phyloP scores from a whole-genome alignment of 2,797 vertebrate genomes.

The Clamator glandarius region DNA sequence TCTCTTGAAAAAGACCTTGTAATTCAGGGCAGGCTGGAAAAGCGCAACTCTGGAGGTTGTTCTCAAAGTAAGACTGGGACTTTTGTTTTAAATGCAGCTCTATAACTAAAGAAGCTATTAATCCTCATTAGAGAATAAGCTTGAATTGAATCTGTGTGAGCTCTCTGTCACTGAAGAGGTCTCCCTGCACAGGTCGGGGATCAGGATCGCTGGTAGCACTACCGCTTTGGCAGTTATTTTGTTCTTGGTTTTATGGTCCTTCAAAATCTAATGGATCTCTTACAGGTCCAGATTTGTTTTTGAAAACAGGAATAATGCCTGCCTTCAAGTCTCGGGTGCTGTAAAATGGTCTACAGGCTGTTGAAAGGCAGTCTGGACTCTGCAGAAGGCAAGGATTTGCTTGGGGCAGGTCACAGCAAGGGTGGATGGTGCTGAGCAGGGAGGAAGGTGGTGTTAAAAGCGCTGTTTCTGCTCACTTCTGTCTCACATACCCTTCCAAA shows the following conservation, averaged over 20 bases:
- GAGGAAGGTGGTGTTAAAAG: not conserved
- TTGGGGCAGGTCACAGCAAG: not conserved
- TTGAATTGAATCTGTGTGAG: not conserved
- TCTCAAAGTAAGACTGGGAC: not conserved
- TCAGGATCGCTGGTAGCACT: not conserved
- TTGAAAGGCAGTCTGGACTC: not conserved
- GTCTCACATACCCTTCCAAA: rapidly evolving
- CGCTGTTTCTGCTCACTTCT: not conserved
- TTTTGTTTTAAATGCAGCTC: not conserved
- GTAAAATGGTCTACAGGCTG: rapidly evolving
- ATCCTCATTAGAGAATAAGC: not conserved
- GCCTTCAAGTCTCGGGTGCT: not conserved
- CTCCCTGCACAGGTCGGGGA: rapidly evolving
- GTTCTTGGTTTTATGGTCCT: not conserved
- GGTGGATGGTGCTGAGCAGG: not conserved
- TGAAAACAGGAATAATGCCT: not conserved
- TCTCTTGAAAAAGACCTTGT: not conserved
- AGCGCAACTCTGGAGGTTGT: not conserved
- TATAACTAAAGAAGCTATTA: not conserved
- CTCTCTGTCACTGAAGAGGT: not conserved
- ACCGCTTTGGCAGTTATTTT: not conserved
- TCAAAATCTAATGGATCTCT: not conserved
- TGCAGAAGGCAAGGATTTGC: not conserved
- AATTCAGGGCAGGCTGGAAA: not conserved
- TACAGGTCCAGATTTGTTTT: too few species aligned